These are phyloP conservation scores for Drepana arcuata DNA, from an alignment of 1,140 invertebrate species.

Conservation along the genomic window DNA sequence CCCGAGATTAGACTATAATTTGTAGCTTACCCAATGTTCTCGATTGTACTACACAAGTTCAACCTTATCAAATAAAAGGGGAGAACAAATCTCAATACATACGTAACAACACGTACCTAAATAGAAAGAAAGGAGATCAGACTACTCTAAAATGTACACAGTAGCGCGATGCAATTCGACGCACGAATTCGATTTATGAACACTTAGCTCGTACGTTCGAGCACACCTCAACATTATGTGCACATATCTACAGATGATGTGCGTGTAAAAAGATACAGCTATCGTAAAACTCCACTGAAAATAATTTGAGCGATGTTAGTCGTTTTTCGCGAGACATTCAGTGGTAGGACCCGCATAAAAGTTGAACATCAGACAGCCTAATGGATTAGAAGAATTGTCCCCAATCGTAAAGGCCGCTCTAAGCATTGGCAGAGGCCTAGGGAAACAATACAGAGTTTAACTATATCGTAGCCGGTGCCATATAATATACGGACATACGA, in stretches of 20 bases:
- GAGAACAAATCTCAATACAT: too few relatives aligned
- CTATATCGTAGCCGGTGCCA: slow-evolving; percentile 25
- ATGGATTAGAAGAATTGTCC: slow-evolving; percentile 66
- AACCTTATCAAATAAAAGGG: too few relatives aligned
- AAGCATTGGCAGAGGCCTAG: slow-evolving; percentile 32
- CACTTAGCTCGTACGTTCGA: slow-evolving; percentile 40
- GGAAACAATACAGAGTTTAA: slow-evolving; percentile 35
- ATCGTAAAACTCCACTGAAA: slow-evolving; percentile 65
- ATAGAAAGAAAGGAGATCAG: too few relatives aligned
- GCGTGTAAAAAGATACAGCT: slow-evolving; percentile 67
- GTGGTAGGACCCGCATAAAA: slow-evolving; percentile 61
- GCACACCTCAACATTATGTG: slow-evolving; percentile 60
- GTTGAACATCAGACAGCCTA: slow-evolving; percentile 55
- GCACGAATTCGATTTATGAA: slow-evolving; percentile 57
- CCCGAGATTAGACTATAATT: slow-evolving; percentile 35
- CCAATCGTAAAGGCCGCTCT: slow-evolving; percentile 39
- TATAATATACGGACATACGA: slow-evolving; percentile 29
- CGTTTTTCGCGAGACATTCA: slow-evolving; percentile 60
- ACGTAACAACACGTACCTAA: too few relatives aligned
- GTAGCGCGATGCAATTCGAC: slow-evolving; percentile 28
- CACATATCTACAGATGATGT: slow-evolving; percentile 63
- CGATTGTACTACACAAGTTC: slow-evolving; percentile 9
- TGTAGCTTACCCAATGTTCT: slow-evolving; percentile 32
- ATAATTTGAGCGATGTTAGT: slow-evolving; percentile 66
- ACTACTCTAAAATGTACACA: slow-evolving; percentile 3